phyloP scores from a whole-genome alignment of 2,797 vertebrate genomes.

The Lepus townsendii region DNA sequence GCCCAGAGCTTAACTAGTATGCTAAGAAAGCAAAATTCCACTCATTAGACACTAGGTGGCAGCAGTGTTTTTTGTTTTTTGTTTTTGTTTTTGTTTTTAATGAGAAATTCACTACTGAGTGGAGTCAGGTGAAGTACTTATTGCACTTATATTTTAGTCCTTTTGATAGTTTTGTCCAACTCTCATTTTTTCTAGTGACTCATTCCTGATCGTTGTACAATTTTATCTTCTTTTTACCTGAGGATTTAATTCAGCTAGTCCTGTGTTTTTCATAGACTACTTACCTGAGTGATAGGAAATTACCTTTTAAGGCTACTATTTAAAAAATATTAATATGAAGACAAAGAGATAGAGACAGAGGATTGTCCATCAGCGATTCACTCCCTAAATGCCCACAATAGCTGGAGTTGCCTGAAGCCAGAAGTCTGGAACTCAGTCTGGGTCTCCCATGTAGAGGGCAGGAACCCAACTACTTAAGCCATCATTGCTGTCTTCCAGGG shows the following conservation, averaged over 20 bases:
- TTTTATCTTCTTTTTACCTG: conserved; percentile 87
- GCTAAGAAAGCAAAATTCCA: conserved; percentile 43
- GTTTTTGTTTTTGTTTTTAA: conserved; percentile 71
- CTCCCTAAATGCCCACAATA: too few relatives aligned
- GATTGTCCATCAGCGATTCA: too few relatives aligned
- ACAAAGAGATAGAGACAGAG: too few relatives aligned
- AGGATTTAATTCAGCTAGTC: conserved; percentile 84
- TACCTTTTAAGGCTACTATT: too few relatives aligned
- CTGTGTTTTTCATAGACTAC: conserved; percentile 86
- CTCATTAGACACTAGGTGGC: conserved; percentile 88
- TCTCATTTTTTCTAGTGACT: conserved; percentile 88
- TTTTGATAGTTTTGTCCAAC: conserved; percentile 88
- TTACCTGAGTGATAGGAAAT: conserved; percentile 84
- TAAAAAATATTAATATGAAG: too few relatives aligned
- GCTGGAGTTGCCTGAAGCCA: too few relatives aligned
- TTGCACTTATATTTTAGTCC: conserved; percentile 88
- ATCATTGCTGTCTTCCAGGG: too few relatives aligned
- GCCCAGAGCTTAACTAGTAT: background rate
- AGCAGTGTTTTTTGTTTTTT: conserved; percentile 77
- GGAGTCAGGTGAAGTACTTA: conserved; percentile 89
- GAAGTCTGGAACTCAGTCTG: too few relatives aligned
- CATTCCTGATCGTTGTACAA: conserved; percentile 85
- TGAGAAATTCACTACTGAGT: conserved; percentile 83
- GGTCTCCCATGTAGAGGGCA: too few relatives aligned
- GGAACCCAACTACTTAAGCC: too few relatives aligned